phyloP scores from a whole-genome alignment of 1,140 invertebrate genomes.

The Drosophila obscura region DNA sequence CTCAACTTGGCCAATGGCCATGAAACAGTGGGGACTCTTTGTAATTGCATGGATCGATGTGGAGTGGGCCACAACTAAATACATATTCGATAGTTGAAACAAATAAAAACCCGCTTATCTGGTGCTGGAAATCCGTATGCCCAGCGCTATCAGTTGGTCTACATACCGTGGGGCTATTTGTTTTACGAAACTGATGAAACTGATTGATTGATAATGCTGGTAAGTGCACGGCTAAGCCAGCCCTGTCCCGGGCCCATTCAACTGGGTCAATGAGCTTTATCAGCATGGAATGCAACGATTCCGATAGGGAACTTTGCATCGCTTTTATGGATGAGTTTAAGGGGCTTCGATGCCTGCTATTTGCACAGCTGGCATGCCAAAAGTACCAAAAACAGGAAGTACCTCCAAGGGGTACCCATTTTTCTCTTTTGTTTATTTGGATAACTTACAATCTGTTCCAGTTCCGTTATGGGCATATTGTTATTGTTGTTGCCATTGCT shows the following conservation, averaged over 20 bases:
- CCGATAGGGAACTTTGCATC: constrained; percentile 17
- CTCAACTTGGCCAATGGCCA: constrained; percentile 69
- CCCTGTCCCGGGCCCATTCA: constrained; percentile 38
- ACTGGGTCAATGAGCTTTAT: constrained; percentile 76
- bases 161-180: constrained; percentile 36
- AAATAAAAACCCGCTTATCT: constrained; percentile 51
- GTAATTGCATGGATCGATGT: constrained; percentile 30
- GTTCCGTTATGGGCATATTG: constrained; percentile 86
- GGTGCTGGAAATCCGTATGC: constrained; percentile 55
- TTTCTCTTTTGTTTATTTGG: too few species aligned
- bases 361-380: constrained; percentile 63
- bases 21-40: constrained; percentile 43
- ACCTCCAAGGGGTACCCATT: background rate
- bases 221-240: constrained; percentile 52
- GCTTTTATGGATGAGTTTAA: constrained; percentile 19
- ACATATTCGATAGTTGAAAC: constrained; percentile 50
- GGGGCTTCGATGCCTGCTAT: constrained; percentile 18
- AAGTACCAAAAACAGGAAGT: constrained; percentile 49
- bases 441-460: constrained; percentile 87
- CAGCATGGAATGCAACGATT: constrained; percentile 38
- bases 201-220: constrained; percentile 74
- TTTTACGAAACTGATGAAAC: constrained; percentile 33
- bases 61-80: constrained; percentile 4
- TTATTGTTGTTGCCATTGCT: constrained; percentile 83
- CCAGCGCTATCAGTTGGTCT: constrained; percentile 36